Percentiles rank a stretch among this genome's conserved stretches.
phyloP scores from a whole-genome alignment of 1,140 invertebrate genomes.

The Agrypnia vestita region DNA sequence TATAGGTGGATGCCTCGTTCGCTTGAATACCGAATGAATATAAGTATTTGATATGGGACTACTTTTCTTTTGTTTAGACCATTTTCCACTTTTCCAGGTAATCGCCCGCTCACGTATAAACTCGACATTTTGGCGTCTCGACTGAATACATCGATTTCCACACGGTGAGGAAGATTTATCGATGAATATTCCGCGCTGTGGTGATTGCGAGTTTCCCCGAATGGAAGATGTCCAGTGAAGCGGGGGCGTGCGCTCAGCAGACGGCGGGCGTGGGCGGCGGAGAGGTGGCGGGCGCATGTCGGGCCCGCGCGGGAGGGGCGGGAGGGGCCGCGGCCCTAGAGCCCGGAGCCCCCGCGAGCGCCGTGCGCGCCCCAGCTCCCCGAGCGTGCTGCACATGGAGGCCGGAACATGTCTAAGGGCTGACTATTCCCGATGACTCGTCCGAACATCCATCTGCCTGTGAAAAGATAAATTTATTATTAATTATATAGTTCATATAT shows the following conservation, averaged over 20 bases:
- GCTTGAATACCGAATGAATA: constrained; percentile 10
- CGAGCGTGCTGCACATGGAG: constrained; percentile 2
- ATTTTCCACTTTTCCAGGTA: constrained; percentile 6
- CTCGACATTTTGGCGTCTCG: background rate
- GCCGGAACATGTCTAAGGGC: constrained; percentile 16
- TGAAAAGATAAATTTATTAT: no score
- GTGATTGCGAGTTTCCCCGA: background rate
- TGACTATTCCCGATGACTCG: no score
- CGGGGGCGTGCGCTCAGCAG: background rate
- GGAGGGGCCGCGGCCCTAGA: constrained; percentile 19
- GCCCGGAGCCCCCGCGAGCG: background rate
- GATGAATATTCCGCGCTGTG: background rate
- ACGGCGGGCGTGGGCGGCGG: background rate
- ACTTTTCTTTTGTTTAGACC: constrained; percentile 14
- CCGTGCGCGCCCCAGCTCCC: constrained; percentile 23
- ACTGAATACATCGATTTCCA: no score
- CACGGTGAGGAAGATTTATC: no score
- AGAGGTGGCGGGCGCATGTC: background rate
- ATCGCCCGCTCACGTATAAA: background rate
- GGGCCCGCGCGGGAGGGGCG: constrained; percentile 6
- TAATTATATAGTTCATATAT: no score
- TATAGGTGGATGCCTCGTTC: constrained; percentile 23
- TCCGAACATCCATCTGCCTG: background rate
- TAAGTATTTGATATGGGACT: constrained; percentile 1
- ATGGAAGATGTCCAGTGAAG: background rate